Evolutionary conservation across 2,888 invertebrate genomes (phyloP).

Genomic region (Mesoligia furuncula): DNA sequence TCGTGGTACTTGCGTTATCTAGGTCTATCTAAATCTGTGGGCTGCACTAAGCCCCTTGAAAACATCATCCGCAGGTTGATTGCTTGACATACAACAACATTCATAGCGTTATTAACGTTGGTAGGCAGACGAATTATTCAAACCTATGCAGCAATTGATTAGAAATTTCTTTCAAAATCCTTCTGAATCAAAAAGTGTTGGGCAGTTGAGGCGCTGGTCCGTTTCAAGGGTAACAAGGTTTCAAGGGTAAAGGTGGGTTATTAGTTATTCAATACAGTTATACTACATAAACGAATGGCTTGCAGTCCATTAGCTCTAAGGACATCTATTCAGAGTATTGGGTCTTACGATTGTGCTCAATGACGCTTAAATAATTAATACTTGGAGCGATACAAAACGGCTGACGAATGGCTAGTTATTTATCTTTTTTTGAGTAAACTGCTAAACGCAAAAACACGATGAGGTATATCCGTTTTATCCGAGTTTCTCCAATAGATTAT

Average conservation of each 20-base stretch:
- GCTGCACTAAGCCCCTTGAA: no score
- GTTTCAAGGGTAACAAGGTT: no score
- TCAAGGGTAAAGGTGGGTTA: no score
- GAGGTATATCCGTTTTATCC: background rate
- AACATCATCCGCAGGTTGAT: no score
- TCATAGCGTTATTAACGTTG: background rate
- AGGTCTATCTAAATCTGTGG: no score
- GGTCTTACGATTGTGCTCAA: background rate
- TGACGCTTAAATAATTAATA: background rate
- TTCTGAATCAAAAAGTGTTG: background rate
- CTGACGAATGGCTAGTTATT: background rate
- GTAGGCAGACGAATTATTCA: background rate
- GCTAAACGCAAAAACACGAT: background rate
- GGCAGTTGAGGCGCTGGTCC: background rate
- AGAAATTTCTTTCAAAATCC: background rate
- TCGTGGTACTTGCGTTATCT: no score
- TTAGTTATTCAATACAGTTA: conserved; percentile 9
- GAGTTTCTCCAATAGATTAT: background rate
- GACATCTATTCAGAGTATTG: conserved; percentile 4
- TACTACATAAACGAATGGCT: conserved; percentile 10
- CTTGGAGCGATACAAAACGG: conserved; percentile 6
- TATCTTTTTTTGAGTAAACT: background rate
- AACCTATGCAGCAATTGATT: background rate
- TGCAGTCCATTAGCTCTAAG: conserved; percentile 29
- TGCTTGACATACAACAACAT: background rate